phyloP scores from a whole-genome alignment of 2,888 invertebrate genomes.

The Tiphia femorata region DNA sequence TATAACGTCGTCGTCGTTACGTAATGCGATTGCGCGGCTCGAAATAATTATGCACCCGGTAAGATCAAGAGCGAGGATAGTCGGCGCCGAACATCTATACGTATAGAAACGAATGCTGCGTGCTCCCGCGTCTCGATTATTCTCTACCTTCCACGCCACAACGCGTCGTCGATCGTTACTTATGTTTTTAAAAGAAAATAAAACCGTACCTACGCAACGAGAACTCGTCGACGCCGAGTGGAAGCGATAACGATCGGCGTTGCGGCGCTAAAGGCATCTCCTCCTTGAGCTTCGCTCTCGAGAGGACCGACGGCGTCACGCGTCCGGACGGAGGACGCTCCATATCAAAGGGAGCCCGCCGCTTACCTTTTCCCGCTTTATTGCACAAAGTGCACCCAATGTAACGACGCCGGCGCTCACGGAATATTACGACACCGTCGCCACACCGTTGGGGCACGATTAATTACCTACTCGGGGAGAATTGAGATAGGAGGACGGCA shows the following conservation, averaged over 20 bases:
- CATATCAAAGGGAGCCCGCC: conserved; percentile 25
- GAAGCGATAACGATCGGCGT: not conserved
- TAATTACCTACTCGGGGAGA: not conserved
- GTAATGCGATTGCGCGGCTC: conserved; percentile 27
- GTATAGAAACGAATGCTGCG: not conserved
- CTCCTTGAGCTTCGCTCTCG: conserved; percentile 14
- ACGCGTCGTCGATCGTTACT: not conserved
- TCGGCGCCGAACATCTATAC: not conserved
- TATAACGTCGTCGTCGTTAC: conserved; percentile 21
- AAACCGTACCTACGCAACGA: not conserved
- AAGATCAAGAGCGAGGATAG: conserved; percentile 27
- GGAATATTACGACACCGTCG: conserved; percentile 8
- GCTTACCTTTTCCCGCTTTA: conserved; percentile 20
- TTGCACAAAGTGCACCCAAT: conserved; percentile 23
- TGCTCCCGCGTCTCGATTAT: too few relatives aligned
- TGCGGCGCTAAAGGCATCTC: conserved; percentile 2
- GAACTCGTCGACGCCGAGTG: not conserved
- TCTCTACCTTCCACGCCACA: too few relatives aligned
- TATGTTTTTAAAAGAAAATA: too few relatives aligned
- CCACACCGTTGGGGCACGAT: not conserved
- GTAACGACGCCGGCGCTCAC: conserved; percentile 20
- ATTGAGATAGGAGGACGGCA: not conserved
- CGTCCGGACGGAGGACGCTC: conserved; percentile 24
- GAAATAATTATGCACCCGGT: conserved; percentile 29
- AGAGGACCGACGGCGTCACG: conserved; percentile 5